Percentiles rank a stretch among this genome's conserved stretches.
These are phyloP conservation scores for Tetraneura akinire DNA, from an alignment of 1,140 invertebrate genomes.

Conservation along the genomic window DNA sequence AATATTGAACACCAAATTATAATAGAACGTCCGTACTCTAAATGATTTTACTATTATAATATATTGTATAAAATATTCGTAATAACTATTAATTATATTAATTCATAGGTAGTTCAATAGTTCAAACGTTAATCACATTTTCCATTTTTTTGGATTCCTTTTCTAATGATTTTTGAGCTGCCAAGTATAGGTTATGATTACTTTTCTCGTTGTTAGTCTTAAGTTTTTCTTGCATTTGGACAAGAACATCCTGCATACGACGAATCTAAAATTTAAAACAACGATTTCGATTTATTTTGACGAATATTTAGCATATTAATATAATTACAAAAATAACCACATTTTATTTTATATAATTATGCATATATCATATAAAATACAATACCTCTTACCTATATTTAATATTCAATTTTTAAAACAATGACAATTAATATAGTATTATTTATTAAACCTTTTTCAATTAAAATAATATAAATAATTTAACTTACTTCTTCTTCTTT, in stretches of 20 bases:
- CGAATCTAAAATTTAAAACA: constrained; percentile 70
- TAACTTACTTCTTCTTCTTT: constrained; percentile 86
- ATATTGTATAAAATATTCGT: constrained; percentile 7
- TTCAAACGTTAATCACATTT: constrained; percentile 55
- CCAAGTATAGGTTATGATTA: constrained; percentile 51
- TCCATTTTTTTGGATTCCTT: constrained; percentile 53
- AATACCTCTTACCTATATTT: too few species aligned
- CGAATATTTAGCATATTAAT: too few species aligned
- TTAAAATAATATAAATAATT: background rate
- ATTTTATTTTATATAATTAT: too few species aligned
- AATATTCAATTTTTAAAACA: too few species aligned
- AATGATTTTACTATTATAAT: background rate
- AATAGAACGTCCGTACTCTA: background rate
- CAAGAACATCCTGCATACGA: constrained; percentile 94
- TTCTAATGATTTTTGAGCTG: constrained; percentile 51
- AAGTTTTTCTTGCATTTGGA: constrained; percentile 95
- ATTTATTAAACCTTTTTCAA: too few species aligned
- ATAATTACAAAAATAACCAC: too few species aligned
- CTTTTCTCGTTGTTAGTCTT: constrained; percentile 71
- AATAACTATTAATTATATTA: background rate
- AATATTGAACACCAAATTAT: constrained; percentile 7
- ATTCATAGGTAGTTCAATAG: background rate
- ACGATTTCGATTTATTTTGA: too few species aligned
- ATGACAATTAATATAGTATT: too few species aligned
- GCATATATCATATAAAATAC: too few species aligned